Evolutionary conservation across 2,797 vertebrate genomes (phyloP).

Genomic region (Enteromius radiatus): DNA sequence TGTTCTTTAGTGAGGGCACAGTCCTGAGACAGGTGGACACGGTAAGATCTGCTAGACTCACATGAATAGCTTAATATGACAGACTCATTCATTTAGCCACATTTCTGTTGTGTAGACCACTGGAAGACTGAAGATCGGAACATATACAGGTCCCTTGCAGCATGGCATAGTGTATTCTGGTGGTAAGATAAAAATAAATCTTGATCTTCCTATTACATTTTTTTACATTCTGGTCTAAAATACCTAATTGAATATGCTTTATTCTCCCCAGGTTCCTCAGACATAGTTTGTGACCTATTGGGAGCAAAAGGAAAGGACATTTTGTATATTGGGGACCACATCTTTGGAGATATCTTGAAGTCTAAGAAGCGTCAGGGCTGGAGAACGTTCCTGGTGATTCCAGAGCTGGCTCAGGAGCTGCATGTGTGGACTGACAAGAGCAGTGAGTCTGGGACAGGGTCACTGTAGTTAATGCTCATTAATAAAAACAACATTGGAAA

Average conservation of each 20-base stretch:
- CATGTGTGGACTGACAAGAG: conserved; percentile 98
- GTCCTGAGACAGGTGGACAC: conserved; percentile 93
- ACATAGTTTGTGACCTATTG: conserved; percentile 91
- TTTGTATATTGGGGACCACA: conserved; percentile 95
- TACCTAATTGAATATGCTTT: neutral
- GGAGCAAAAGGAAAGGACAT: conserved; percentile 95
- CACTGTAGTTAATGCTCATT: neutral
- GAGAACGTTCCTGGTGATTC: conserved; percentile 94
- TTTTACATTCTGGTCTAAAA: neutral
- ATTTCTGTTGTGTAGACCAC: conserved; percentile 78
- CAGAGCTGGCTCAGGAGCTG: conserved; percentile 92
- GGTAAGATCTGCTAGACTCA: conserved; percentile 74
- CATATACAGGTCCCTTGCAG: conserved; percentile 92
- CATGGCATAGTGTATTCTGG: conserved; percentile 95
- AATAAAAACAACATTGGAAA: no score
- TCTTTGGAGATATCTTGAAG: conserved; percentile 95
- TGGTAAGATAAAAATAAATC: conserved; percentile 75
- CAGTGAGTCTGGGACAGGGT: conserved; percentile 73
- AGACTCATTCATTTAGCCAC: neutral
- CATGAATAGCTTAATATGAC: neutral
- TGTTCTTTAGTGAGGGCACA: conserved; percentile 93
- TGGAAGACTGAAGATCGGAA: conserved; percentile 92
- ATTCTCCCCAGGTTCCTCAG: conserved; percentile 84
- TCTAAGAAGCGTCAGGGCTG: conserved; percentile 96
- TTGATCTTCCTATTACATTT: neutral